Evolutionary conservation across 2,797 vertebrate species (phyloP).

Genomic region (Phylloscopus collybita): DNA sequence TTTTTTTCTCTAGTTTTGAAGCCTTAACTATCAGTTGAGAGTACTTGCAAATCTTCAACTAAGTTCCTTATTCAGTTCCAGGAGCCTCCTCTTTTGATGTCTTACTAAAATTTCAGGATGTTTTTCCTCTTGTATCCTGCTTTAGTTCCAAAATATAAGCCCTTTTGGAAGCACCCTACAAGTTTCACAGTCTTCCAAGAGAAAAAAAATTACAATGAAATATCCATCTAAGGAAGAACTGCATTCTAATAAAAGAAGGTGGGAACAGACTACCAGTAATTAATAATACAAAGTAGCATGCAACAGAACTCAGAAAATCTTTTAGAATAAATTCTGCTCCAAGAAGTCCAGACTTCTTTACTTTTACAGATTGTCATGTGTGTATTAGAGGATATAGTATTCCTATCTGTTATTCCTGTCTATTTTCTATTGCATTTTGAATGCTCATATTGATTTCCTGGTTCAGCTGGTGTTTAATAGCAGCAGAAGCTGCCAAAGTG

Average conservation of each 20-base stretch:
- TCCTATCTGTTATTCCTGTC: not conserved
- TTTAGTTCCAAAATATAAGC: not conserved
- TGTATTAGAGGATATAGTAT: not conserved
- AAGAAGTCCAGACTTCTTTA: not conserved
- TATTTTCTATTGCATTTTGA: not conserved
- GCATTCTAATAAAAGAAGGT: not conserved
- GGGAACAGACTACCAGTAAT: not conserved
- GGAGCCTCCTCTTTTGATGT: not conserved
- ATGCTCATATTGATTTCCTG: not conserved
- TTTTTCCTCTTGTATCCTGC: slow-evolving; percentile 26
- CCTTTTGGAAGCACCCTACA: not conserved
- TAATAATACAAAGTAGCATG: not conserved
- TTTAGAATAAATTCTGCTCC: not conserved
- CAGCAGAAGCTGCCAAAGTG: not conserved
- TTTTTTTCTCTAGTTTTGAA: not conserved
- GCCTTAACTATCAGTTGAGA: not conserved
- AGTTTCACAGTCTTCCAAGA: not conserved
- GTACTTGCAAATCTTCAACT: not conserved
- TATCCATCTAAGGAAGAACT: not conserved
- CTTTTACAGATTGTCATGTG: not conserved
- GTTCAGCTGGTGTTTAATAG: not conserved
- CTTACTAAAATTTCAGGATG: slow-evolving; percentile 3
- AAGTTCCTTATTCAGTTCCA: slow-evolving; percentile 18
- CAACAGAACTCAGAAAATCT: not conserved
- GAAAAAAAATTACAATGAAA: not conserved